These are phyloP conservation scores for Trypoxylon attenuatum DNA, from an alignment of 2,888 invertebrate genomes.

Conservation along the genomic window DNA sequence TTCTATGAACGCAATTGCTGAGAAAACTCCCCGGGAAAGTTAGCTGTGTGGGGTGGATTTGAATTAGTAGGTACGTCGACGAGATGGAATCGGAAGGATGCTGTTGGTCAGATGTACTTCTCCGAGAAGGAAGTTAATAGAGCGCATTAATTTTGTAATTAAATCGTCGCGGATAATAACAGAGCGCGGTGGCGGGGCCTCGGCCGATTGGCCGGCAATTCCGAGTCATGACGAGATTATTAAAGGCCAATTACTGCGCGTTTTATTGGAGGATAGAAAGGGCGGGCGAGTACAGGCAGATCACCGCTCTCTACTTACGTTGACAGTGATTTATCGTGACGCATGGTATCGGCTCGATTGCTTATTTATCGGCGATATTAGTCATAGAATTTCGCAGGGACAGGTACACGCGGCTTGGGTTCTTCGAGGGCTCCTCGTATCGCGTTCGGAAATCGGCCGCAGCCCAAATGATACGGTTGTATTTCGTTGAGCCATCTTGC, in stretches of 20 bases:
- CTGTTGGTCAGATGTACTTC: too few relatives aligned
- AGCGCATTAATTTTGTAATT: slow-evolving; percentile 72
- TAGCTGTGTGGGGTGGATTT: too few relatives aligned
- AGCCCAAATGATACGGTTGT: slow-evolving; percentile 15
- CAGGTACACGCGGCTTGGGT: neutral
- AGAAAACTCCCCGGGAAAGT: too few relatives aligned
- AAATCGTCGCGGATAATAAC: slow-evolving; percentile 73
- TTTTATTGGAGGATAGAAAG: slow-evolving; percentile 68
- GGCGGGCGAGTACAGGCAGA: too few relatives aligned
- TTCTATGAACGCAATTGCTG: too few relatives aligned
- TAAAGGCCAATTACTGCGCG: slow-evolving; percentile 70
- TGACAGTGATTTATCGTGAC: slow-evolving; percentile 69
- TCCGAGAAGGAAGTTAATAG: too few relatives aligned
- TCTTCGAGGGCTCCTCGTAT: neutral
- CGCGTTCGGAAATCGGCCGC: neutral
- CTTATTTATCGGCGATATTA: slow-evolving; percentile 52
- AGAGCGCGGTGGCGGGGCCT: slow-evolving; percentile 56
- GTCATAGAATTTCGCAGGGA: slow-evolving; percentile 11
- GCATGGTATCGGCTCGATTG: slow-evolving; percentile 43
- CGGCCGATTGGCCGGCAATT: slow-evolving; percentile 65
- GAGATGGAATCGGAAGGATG: too few relatives aligned
- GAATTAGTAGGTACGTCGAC: too few relatives aligned
- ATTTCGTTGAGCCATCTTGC: neutral
- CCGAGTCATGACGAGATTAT: slow-evolving; percentile 73
- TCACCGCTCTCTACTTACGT: slow-evolving; percentile 70